Evolutionary conservation across 2,888 invertebrate species (phyloP), one percentile per base, ranked within the genome.

Genomic region (Syrphus vitripennis): DNA sequence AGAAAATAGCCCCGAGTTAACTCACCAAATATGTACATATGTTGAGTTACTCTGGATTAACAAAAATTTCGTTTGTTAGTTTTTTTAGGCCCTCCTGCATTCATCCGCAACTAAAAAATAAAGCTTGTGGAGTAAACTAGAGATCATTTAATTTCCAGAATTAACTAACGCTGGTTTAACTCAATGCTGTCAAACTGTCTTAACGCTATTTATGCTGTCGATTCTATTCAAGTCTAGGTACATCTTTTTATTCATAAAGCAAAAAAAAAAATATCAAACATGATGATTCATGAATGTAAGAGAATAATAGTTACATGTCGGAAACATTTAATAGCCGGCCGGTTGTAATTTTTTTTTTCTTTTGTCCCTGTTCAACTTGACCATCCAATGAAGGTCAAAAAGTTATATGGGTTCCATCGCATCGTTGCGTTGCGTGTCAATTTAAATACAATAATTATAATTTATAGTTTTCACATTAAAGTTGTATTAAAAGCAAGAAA

Each of bases 331-430:
- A 71, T 75, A 57, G 70, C 63, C 63, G 63, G 72, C 61, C 59
- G 42, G 55, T 21, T 34, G 29, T 6, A 55, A 42, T 53, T 57
- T 71, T 48, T 53, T 24, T 26, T 24, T 53, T 5, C 4, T 53
- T n/a, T n/a, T 53, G n/a, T n/a, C 53, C 26, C 26, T 71, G 67
- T 45, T 6, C 21, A 57, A 57, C n/a, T 26, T 42, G 57, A 57
- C 74, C 26, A 59, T 12, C 31, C 37, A 34, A 57, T 70, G 83
- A 83, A 83, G 83, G 79, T 59, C 79, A 59, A 42, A 42, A 34
- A 31, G 21, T 19, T 9, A 59, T 59, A 77, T 70, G 57, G 14
- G 42, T 40, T 26, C 40, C 40, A 21, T 34, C 55, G n/a, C n/a
- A n/a, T n/a, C n/a, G n/a, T n/a, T n/a, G n/a, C n/a, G 45, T 53